These are phyloP conservation scores for Gobius niger DNA, from an alignment of 2,113 vertebrate species.

Conservation along the genomic window DNA sequence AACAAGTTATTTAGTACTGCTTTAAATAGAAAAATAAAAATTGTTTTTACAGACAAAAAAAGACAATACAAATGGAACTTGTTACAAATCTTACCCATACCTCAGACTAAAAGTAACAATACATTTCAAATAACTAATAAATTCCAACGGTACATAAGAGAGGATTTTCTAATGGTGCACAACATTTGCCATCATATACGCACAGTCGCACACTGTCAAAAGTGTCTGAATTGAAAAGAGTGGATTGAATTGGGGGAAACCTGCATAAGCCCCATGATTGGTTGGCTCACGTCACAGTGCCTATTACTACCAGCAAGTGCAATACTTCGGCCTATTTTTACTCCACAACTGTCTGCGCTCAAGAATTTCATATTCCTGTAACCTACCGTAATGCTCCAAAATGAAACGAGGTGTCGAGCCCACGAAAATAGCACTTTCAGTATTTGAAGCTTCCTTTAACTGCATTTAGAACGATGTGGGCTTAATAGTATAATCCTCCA, in stretches of 20 bases:
- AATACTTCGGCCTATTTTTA: conserved; percentile 5
- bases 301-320: conserved; percentile 8
- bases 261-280: neutral
- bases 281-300: neutral
- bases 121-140: too few species aligned
- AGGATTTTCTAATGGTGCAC: too few species aligned
- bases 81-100: too few species aligned
- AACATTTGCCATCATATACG: neutral
- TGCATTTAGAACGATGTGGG: too few species aligned
- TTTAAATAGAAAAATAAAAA: too few species aligned
- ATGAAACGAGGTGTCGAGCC: neutral
- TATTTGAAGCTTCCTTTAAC: neutral
- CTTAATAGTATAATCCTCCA: too few species aligned
- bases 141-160: too few species aligned
- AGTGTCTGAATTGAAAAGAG: neutral
- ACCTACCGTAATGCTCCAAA: neutral
- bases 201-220: conserved; percentile 2
- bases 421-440: neutral
- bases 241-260: neutral
- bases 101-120: too few species aligned
- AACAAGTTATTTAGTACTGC: too few species aligned
- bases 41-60: too few species aligned
- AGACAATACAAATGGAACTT: too few species aligned
- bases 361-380: neutral
- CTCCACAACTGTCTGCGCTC: neutral